Base-by-base conservation (phyloP, 2,113 vertebrate species). In the Pontoporia blainvillei region DNA sequence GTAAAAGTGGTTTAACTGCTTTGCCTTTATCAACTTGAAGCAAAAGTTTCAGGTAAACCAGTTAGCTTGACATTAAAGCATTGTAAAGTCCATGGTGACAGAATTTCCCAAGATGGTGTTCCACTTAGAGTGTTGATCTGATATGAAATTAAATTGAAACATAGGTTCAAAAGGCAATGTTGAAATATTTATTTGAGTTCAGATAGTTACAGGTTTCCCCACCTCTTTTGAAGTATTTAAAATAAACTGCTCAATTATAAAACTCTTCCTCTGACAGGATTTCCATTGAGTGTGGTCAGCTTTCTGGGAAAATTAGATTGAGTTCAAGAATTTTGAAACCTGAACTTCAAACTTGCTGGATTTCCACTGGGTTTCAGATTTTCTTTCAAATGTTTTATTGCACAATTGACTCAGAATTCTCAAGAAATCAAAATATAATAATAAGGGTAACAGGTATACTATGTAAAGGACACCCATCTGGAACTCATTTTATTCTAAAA, bases 241-340 rank as follows among this genome's bases (percentile, higher is more conserved):
- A 96, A 96, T 44, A 94, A 96, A 96, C 62, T 57, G 17, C 15
- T 95, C 83, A 91, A 57, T 89, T 97, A 81, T 85, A 91, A 96
- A 98, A 79, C 14, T 41, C 27, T 96, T 84, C 79, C 59, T 94
- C 34, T 90, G 83, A 87, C 13, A 2, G 39, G 59, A 84, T 95
- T 97, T 96, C 93, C 69, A 95, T 76, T 96, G 84, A 90, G 57
- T 95, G 69, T 81, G 90, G 89, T 96, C 54, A 94, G 76, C 59
- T 97, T 96, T 97, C 93, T 95, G 95, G 97, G 83, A 96, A 97
- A 95, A 94, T 94, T 90, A 98, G 61, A 95, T 72, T 95, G 97
- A 93, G 92, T 73, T 97, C 36, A 94, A 97, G 73, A 96, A 93
- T 96, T 95, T 96, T 97, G 89, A 96, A 97, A 96, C 90, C 41